Base-by-base conservation (phyloP, 2,113 vertebrate species). In the Fulmarus glacialis region DNA sequence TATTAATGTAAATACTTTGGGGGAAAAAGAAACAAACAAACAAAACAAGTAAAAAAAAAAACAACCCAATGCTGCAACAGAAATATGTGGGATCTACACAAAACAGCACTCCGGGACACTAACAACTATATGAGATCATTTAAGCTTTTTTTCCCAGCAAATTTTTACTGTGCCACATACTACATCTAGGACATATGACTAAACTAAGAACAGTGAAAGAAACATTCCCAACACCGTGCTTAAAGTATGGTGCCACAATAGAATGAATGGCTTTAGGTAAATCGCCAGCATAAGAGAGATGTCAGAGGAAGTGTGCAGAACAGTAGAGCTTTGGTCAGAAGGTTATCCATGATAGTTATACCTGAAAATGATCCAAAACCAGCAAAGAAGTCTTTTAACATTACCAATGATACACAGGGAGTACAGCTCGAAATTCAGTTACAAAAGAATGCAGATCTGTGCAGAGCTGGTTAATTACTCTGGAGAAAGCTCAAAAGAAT, bases 241-340 rank as follows among this genome's bases (percentile, higher is more conserved):
- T 87, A 60, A 74, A 82, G 50, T 38, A 48, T 0, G 7, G 66
- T 29, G 64, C 27, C 2, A 2, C n/a, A 53, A 59, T 0, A 53
- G 30, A 68, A 82, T 32, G 18, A 77, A 50, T 12, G 12, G 13
- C 14, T 82, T 85, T 26, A 63, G 27, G 53, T 58, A 86, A 58
- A 42, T 21, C 0, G 0, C 3, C 62, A 64, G 50, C 8, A 0
- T 19, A 74, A 50, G 63, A 64, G 21, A 68, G 34, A 77, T 47
- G 67, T 66, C 53, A 45, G 50, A 77, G 42, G 19, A 26, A 59
- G 10, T 2, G 8, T 62, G 38, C 10, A 45, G 58, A 95, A 77
- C 12, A 58, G 34, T 5, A 79, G 36, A 80, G 11, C 40, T 77
- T 89, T 58, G 23, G 34, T 52, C 43, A 75, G 38, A 66, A 58